These are phyloP conservation scores for Chromis chromis DNA, from an alignment of 2,797 vertebrate species.

Conservation along the genomic window DNA sequence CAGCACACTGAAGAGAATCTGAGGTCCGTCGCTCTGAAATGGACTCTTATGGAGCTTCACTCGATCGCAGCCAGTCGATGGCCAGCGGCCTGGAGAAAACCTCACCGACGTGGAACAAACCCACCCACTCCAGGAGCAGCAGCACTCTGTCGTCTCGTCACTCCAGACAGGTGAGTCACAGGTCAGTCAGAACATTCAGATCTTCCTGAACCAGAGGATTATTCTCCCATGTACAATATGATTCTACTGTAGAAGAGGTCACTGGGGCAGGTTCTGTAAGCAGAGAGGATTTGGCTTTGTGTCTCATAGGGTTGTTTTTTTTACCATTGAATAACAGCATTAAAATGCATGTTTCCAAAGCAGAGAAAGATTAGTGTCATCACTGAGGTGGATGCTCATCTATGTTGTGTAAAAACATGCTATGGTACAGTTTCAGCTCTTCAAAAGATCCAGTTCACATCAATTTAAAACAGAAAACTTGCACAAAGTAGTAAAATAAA, in stretches of 20 bases:
- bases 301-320: too few species aligned
- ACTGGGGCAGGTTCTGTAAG: not conserved
- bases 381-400: too few species aligned
- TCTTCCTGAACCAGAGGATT: not conserved
- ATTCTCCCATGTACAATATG: not conserved
- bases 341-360: not conserved
- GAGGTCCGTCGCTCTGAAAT: constrained; percentile 58
- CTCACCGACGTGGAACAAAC: constrained; percentile 77
- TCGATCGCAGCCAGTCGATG: constrained; percentile 78
- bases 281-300: not conserved
- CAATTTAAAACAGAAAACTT: too few species aligned
- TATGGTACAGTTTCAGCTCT: not conserved
- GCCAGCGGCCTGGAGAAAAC: constrained; percentile 89
- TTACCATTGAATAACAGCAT: not conserved
- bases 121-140: constrained; percentile 87
- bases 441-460: too few species aligned
- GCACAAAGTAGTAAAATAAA: too few species aligned
- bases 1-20: constrained; percentile 12
- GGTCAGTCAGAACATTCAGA: constrained; percentile 57
- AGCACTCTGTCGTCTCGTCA: constrained; percentile 90
- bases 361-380: not conserved
- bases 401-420: too few species aligned
- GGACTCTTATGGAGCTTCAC: constrained; percentile 69
- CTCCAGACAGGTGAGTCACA: constrained; percentile 88
- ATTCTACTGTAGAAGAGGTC: not conserved